Percentiles rank a stretch among this genome's conserved stretches.
These are phyloP conservation scores for Xiphophorus couchianus DNA, from an alignment of 2,113 vertebrate genomes.

Conservation along the genomic window DNA sequence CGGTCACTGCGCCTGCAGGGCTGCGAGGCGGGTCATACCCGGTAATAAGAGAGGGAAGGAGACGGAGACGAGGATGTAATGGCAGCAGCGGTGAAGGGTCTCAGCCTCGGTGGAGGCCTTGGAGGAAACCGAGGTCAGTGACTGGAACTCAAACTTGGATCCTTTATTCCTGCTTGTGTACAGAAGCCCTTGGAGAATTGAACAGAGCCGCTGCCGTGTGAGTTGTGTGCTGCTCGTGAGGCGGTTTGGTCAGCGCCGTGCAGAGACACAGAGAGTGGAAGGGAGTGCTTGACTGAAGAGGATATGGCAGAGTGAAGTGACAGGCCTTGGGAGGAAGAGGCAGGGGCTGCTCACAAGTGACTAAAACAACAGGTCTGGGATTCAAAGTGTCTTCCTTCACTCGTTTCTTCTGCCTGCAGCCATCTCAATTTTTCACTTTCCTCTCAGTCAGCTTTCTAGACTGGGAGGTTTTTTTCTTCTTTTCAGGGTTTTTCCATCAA, in stretches of 20 bases:
- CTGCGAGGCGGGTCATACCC: conserved; percentile 61
- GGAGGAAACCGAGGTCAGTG: conserved; percentile 54
- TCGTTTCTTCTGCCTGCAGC: conserved; percentile 13
- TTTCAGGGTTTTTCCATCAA: neutral
- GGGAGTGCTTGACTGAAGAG: conserved; percentile 50
- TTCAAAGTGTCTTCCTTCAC: conserved; percentile 25
- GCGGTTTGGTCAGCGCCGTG: conserved; percentile 12
- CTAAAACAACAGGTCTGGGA: conserved; percentile 56
- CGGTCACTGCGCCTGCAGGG: conserved; percentile 61
- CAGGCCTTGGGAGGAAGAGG: conserved; percentile 48
- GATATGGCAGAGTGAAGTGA: conserved; percentile 61
- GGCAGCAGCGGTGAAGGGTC: conserved; percentile 27
- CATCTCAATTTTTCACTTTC: neutral
- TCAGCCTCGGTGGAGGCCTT: conserved; percentile 32
- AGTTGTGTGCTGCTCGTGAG: conserved; percentile 14
- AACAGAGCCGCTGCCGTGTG: conserved; percentile 2
- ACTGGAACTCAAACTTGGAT: conserved; percentile 61
- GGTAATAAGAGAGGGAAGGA: conserved; percentile 44
- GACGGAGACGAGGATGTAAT: neutral
- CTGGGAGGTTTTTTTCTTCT: neutral
- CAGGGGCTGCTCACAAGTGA: conserved; percentile 50
- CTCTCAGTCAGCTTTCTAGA: neutral
- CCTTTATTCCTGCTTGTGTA: conserved; percentile 57
- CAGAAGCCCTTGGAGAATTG: conserved; percentile 35
- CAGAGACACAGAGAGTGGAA: conserved; percentile 14